Evolutionary conservation across 2,113 vertebrate genomes (phyloP).

Genomic region (Ifrita kowaldi): DNA sequence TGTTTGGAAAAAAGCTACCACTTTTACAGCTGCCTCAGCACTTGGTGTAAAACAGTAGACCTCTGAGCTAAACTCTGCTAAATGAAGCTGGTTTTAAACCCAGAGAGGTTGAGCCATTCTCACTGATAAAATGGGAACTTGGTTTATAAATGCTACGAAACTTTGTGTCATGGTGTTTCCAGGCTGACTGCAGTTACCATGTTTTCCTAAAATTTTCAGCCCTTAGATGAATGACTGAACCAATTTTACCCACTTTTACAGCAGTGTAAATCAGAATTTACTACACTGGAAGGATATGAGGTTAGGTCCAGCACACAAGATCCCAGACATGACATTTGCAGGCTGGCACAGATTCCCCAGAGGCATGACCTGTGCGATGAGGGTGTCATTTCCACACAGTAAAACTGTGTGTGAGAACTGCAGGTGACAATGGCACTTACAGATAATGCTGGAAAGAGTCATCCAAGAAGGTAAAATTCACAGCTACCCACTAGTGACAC

Average conservation of each 20-base stretch:
- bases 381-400: neutral
- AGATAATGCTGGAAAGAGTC: neutral
- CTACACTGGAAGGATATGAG: neutral
- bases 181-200: neutral
- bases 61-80: neutral
- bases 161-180: neutral
- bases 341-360: neutral
- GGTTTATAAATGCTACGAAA: neutral
- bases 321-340: neutral
- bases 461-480: neutral
- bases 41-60: neutral
- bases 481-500: neutral
- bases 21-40: neutral
- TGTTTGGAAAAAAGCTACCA: neutral
- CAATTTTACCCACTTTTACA: neutral
- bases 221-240: neutral
- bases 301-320: neutral
- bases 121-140: neutral
- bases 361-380: rapidly evolving
- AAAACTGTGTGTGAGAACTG: rapidly evolving
- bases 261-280: neutral
- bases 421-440: neutral
- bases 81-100: neutral
- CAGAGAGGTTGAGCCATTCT: neutral
- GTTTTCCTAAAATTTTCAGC: neutral